Evolutionary conservation across 2,888 invertebrate species (phyloP), one percentile per base, ranked within the genome.

Genomic region (Aromia moschata): DNA sequence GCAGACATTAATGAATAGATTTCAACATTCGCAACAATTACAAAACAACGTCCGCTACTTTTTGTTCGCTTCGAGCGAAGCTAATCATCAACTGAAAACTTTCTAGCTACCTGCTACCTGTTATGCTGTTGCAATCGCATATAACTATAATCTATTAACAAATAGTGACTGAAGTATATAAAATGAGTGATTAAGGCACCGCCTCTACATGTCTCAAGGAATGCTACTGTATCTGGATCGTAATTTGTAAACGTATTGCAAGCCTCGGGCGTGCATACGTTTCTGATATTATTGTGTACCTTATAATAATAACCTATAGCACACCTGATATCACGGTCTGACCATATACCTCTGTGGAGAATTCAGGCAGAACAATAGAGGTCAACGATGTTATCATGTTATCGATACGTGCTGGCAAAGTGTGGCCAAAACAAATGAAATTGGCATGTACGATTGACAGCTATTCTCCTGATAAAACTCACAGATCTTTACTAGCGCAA

Each of bases 161-260:
- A 78, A 78, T 77, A 76, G 75, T 73, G 71, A 76, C 72, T 73
- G 75, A 74, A 75, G 76, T 73, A 75, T 68, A 71, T 75, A 74
- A 78, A 79, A 77, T 79, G 78, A 78, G 76, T 80, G 78, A 80
- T 79, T 79, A 79, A 74, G 77, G 75, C 72, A 74, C 77, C 77
- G 79, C 79, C 79, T 78, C 75, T 78, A 73, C 76, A 76, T 75
- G 77, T 78, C 78, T 71, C 68, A 64, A 70, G 75, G 75, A 77
- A 79, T 77, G 79, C 79, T 79, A 79, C 78, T 78, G 78, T 79
- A 77, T 78, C 78, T 80, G 76, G 74, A 78, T 77, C 76, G 77
- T 77, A 78, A 79, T 79, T 79, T 79, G 78, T 78, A 75, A 76
- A 72, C 74, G 74, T 77, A 79, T 78, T 78, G 76, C 77, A 74